phyloP scores from a whole-genome alignment of 2,888 invertebrate genomes.

The Drosophila borborema region DNA sequence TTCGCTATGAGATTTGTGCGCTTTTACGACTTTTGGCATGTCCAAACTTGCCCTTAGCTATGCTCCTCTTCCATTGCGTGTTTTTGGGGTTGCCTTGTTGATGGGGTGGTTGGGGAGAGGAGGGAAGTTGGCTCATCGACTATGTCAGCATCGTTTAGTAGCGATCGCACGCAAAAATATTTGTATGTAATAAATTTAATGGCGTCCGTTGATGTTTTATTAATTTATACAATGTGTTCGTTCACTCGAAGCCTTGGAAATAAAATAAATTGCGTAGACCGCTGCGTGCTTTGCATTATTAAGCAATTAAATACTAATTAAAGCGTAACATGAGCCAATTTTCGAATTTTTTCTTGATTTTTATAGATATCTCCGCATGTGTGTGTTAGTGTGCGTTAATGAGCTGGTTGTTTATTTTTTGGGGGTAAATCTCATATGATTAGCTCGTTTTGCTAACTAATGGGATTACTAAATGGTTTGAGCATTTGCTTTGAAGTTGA shows the following conservation, averaged over 20 bases:
- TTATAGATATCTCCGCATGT: neutral
- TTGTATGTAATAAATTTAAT: constrained; percentile 77
- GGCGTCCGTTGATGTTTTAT: constrained; percentile 77
- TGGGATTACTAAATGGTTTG: constrained; percentile 16
- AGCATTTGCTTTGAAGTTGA: neutral
- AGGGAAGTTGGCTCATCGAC: constrained; percentile 7
- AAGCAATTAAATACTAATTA: constrained; percentile 80
- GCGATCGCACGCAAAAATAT: constrained; percentile 72
- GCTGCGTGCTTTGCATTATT: constrained; percentile 73
- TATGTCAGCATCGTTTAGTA: constrained; percentile 62
- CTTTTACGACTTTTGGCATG: constrained; percentile 76
- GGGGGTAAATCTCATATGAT: constrained; percentile 26
- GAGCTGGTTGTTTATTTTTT: constrained; percentile 15
- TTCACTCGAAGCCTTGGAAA: constrained; percentile 25
- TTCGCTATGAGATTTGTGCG: constrained; percentile 70
- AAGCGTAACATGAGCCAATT: constrained; percentile 74
- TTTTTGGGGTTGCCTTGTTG: constrained; percentile 11
- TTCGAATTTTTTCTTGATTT: constrained; percentile 34
- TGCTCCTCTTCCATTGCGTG: constrained; percentile 48
- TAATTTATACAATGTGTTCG: constrained; percentile 69
- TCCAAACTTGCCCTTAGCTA: constrained; percentile 35
- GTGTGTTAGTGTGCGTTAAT: constrained; percentile 26
- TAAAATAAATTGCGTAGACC: constrained; percentile 72
- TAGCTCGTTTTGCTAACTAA: constrained; percentile 42
- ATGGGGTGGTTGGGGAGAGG: neutral